Evolutionary conservation across 2,797 vertebrate species (phyloP).

Genomic region (Xiphorhynchus erythropygius): DNA sequence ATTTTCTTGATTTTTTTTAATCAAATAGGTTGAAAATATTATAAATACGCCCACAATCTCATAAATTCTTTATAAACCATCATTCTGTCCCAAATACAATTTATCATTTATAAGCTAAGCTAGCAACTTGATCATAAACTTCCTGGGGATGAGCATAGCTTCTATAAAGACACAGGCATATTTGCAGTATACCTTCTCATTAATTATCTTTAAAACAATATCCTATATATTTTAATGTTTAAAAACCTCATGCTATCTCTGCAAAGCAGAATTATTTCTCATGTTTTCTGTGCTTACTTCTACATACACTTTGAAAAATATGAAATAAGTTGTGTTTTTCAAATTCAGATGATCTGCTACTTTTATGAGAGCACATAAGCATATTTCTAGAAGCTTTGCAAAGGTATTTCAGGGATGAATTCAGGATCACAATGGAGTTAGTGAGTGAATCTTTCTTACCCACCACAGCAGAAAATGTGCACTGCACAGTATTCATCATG

Average conservation of each 20-base stretch:
- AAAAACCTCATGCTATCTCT: background rate
- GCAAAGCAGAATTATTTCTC: background rate
- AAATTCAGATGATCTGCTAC: slow-evolving; percentile 5
- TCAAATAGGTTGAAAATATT: background rate
- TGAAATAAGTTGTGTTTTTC: background rate
- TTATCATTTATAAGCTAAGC: background rate
- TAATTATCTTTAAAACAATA: background rate
- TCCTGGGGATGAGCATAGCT: background rate
- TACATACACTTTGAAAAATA: background rate
- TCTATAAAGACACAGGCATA: background rate
- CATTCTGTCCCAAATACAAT: background rate
- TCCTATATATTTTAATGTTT: background rate
- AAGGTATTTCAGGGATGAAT: slow-evolving; percentile 18
- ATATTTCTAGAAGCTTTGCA: background rate
- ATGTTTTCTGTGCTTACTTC: background rate
- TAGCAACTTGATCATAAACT: background rate
- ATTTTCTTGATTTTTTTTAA: background rate
- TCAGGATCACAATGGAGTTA: background rate
- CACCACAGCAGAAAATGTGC: background rate
- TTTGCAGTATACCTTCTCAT: background rate
- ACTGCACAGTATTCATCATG: background rate
- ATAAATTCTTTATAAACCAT: background rate
- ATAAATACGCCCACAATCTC: background rate
- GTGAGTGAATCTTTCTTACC: slow-evolving; percentile 8
- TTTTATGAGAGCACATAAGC: slow-evolving; percentile 7